Evolutionary conservation across 2,113 vertebrate species (phyloP).

Genomic region (Leptobrachium leishanense): DNA sequence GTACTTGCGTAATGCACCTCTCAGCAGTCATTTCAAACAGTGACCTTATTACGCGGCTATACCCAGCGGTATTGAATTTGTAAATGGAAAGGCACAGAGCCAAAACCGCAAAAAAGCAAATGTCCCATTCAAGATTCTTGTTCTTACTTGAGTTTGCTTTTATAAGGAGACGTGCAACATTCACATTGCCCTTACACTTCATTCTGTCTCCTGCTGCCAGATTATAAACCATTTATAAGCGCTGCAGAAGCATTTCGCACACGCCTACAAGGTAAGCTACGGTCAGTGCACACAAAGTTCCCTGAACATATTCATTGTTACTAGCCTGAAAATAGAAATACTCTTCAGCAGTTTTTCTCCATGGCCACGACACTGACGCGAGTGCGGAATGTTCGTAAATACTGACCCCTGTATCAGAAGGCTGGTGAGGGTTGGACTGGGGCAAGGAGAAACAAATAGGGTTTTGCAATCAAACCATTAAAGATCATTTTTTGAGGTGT

Average conservation of each 20-base stretch:
- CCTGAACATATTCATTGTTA: neutral
- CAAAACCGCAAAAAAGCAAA: conserved; percentile 3
- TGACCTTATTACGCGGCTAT: conserved; percentile 1
- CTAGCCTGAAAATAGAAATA: neutral
- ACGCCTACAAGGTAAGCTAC: neutral
- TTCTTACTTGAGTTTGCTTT: neutral
- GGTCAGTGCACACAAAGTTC: neutral
- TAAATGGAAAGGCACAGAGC: neutral
- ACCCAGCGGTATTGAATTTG: conserved; percentile 21
- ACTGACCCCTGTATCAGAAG: neutral
- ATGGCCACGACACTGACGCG: neutral
- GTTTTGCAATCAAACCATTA: too few relatives aligned
- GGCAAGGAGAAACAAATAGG: too few relatives aligned
- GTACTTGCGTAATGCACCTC: neutral
- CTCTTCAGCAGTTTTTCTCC: neutral
- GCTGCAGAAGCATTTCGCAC: neutral
- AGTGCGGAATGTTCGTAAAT: neutral
- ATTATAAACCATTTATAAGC: conserved; percentile 9
- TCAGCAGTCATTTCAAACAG: neutral
- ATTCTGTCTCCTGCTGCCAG: neutral
- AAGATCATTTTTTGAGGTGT: too few relatives aligned
- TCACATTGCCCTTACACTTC: neutral
- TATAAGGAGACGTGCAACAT: neutral
- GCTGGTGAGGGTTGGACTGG: too few relatives aligned
- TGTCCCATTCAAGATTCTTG: conserved; percentile 19